These are phyloP conservation scores for Neoitamus cyanurus DNA, from an alignment of 2,888 invertebrate genomes.

Conservation along the genomic window DNA sequence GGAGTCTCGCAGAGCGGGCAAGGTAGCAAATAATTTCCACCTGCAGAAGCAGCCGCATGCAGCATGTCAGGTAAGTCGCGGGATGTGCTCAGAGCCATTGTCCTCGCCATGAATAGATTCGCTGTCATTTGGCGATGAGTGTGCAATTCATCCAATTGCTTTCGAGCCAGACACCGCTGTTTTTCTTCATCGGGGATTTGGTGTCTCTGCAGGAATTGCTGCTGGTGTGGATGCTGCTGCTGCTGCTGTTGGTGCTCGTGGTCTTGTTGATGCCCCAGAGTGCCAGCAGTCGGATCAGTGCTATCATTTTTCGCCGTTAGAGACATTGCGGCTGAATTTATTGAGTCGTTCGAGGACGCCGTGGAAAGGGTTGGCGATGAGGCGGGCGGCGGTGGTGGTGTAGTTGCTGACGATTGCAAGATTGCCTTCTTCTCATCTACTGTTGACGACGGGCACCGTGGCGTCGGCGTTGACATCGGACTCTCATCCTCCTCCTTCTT, in stretches of 20 bases:
- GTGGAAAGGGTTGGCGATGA: conserved; percentile 49
- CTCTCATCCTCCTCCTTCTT: conserved; percentile 50
- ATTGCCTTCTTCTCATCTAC: conserved; percentile 3
- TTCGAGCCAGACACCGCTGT: conserved; percentile 53
- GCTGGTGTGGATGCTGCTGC: conserved; percentile 59
- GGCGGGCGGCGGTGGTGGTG: background rate
- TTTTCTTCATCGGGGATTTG: conserved; percentile 53
- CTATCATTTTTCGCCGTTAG: conserved; percentile 56
- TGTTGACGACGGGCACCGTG: background rate
- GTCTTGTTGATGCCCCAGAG: conserved; percentile 50
- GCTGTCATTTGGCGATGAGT: conserved; percentile 64
- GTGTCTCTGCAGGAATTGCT: conserved; percentile 59
- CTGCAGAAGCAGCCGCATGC: conserved; percentile 64
- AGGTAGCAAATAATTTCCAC: conserved; percentile 66
- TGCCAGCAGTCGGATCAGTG: conserved; percentile 46
- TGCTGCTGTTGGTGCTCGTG: conserved; percentile 55
- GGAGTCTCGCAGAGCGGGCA: conserved; percentile 81
- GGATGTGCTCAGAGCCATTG: conserved; percentile 62
- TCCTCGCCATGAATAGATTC: conserved; percentile 66
- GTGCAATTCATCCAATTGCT: conserved; percentile 62
- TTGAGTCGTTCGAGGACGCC: conserved; percentile 54
- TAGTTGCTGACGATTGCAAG: background rate
- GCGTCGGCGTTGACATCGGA: background rate
- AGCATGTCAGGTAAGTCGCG: conserved; percentile 63
- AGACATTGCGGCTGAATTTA: conserved; percentile 63